These are phyloP conservation scores for Drosophila lutescens DNA, from an alignment of 2,888 invertebrate species.

Conservation along the genomic window DNA sequence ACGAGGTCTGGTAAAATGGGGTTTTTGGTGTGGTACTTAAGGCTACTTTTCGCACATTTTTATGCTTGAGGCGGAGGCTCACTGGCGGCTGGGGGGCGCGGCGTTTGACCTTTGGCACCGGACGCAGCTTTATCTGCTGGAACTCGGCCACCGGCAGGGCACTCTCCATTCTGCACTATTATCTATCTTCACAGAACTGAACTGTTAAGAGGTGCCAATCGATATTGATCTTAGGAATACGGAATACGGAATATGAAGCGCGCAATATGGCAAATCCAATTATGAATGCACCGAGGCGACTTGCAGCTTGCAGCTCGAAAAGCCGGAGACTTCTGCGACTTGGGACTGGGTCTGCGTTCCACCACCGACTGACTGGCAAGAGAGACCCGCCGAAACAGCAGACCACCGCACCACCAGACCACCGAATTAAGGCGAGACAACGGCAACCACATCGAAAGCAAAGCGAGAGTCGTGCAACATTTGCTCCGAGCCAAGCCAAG, in stretches of 20 bases:
- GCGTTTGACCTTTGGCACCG: conserved; percentile 77
- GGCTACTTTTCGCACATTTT: conserved; percentile 56
- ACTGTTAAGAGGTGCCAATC: conserved; percentile 45
- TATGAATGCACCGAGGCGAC: conserved; percentile 52
- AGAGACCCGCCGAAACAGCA: conserved; percentile 50
- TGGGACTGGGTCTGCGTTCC: conserved; percentile 63
- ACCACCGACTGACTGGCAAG: conserved; percentile 62
- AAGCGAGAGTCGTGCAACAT: conserved; percentile 71
- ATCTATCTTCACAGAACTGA: neutral
- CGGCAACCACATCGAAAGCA: conserved; percentile 34
- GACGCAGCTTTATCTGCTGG: conserved; percentile 77
- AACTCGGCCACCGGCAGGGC: conserved; percentile 75
- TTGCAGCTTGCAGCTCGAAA: conserved; percentile 19
- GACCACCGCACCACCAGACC: conserved; percentile 49
- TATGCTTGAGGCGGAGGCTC: conserved; percentile 53
- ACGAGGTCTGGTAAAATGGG: conserved; percentile 1
- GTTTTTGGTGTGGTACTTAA: conserved; percentile 13
- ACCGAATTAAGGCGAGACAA: conserved; percentile 49
- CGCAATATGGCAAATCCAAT: conserved; percentile 71
- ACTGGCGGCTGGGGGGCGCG: conserved; percentile 78
- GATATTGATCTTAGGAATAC: conserved; percentile 38
- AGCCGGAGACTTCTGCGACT: conserved; percentile 45
- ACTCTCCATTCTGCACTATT: conserved; percentile 50
- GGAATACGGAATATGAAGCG: conserved; percentile 11
- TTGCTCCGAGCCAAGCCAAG: conserved; percentile 61